A percentile compares a stretch with the other conserved stretches of the same genome.
Conservation (phyloP, 64 coral and sea anemone species). For the Cladopsammia gracilis region DNA sequence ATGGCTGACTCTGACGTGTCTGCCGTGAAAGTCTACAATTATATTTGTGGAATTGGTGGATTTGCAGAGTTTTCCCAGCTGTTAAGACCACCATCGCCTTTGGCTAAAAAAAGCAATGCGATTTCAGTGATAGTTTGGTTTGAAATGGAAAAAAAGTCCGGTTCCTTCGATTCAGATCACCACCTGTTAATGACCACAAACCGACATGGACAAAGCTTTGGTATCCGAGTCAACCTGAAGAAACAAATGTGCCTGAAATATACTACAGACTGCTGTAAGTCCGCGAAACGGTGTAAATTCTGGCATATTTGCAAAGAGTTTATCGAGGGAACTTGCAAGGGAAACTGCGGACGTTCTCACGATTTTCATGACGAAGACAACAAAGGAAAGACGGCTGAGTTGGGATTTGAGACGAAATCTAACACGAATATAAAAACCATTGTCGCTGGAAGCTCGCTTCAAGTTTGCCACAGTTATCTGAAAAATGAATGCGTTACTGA, state of each 20-base stretch:
- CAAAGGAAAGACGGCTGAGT: constrained; percentile 12
- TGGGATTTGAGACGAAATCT: constrained; percentile 14
- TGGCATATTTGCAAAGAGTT: constrained; percentile 65
- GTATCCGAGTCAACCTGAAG: constrained; percentile 28
- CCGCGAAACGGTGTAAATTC: background rate
- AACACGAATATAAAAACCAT: background rate
- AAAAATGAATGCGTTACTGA: background rate
- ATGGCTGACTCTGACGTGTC: constrained; percentile 11
- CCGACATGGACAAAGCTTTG: background rate
- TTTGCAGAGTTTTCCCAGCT: constrained; percentile 19
- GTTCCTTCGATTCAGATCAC: background rate
- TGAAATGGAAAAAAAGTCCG: background rate
- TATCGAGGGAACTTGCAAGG: constrained; percentile 50
- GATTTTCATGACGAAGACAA: constrained; percentile 65
- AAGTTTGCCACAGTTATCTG: constrained; percentile 53
- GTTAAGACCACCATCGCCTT: constrained; percentile 44
- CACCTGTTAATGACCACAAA: background rate
- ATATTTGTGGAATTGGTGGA: constrained; percentile 46
- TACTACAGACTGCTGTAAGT: constrained; percentile 33
- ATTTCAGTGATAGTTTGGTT: background rate
- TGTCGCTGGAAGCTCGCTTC: constrained; percentile 17
- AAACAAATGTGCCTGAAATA: constrained; percentile 54
- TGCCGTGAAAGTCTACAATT: constrained; percentile 63
- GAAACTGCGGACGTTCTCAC: constrained; percentile 40
- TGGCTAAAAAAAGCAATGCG: constrained; percentile 11